Percentiles rank a stretch among this genome's conserved stretches.
phyloP scores from a whole-genome alignment of 2,797 vertebrate genomes.

The Menidia menidia region DNA sequence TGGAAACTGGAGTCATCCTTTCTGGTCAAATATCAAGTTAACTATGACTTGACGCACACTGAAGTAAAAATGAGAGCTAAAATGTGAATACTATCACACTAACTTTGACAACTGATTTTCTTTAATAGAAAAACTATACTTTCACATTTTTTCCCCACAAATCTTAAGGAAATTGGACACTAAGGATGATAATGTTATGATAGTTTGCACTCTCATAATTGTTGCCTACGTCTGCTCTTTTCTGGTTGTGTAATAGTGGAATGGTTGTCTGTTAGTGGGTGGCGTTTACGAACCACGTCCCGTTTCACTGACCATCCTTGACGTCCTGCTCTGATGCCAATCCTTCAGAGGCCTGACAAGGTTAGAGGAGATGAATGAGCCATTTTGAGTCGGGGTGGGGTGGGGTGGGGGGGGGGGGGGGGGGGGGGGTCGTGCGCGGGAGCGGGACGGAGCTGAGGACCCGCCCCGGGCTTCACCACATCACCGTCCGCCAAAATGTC shows the following conservation, averaged over 20 bases:
- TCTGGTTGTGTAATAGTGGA: not conserved
- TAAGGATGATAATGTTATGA: not conserved
- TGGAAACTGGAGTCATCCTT: too few species aligned
- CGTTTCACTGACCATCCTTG: conserved; percentile 49
- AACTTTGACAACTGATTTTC: not conserved
- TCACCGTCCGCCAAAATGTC: conserved; percentile 71
- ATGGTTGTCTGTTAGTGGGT: not conserved
- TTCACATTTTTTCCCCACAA: not conserved
- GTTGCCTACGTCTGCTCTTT: not conserved
- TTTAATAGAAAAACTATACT: not conserved
- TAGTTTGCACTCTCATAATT: not conserved
- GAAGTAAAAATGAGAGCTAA: not conserved
- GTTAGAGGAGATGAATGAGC: conserved; percentile 66
- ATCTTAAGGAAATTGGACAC: not conserved
- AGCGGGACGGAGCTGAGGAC: conserved; percentile 38
- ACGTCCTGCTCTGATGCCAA: conserved; percentile 30
- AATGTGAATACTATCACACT: not conserved
- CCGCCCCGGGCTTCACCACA: conserved; percentile 48
- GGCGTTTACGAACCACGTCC: conserved; percentile 29
- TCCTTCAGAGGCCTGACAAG: conserved; percentile 47
- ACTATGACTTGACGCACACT: not conserved
- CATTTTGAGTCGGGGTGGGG: conserved; percentile 65
- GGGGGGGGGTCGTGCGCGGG: conserved; percentile 10
- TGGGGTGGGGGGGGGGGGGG: too few species aligned
- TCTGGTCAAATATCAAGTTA: too few species aligned